Conservation (phyloP, 2,797 vertebrate species). For the Pteropus rufus region DNA sequence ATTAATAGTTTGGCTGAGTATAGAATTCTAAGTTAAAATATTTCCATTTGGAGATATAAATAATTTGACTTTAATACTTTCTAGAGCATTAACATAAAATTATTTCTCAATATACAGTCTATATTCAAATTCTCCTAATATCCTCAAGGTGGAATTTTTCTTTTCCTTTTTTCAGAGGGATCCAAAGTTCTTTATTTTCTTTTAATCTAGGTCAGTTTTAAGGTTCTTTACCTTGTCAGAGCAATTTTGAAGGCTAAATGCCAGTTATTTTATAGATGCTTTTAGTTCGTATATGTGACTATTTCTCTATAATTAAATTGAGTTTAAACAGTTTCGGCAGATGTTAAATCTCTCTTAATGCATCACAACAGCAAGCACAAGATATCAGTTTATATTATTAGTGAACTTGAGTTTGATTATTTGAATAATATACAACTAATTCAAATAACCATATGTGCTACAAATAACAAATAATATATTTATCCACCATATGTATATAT, state of each 20-base stretch:
- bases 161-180: background rate
- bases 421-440: background rate
- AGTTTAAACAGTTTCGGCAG: background rate
- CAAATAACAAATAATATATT: background rate
- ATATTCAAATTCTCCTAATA: background rate
- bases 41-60: background rate
- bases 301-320: background rate
- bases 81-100: background rate
- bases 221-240: background rate
- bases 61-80: background rate
- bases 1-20: background rate
- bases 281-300: background rate
- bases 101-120: background rate
- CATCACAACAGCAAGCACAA: background rate
- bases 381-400: background rate
- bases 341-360: background rate
- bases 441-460: background rate
- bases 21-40: background rate
- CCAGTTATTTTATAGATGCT: background rate
- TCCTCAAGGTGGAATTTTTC: background rate
- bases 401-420: background rate
- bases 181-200: background rate
- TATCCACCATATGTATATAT: background rate
- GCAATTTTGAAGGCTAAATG: background rate
- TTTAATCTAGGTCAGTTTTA: background rate